Evolutionary conservation across 1,140 invertebrate genomes (phyloP).

Genomic region (Macrobrachium nipponense): DNA sequence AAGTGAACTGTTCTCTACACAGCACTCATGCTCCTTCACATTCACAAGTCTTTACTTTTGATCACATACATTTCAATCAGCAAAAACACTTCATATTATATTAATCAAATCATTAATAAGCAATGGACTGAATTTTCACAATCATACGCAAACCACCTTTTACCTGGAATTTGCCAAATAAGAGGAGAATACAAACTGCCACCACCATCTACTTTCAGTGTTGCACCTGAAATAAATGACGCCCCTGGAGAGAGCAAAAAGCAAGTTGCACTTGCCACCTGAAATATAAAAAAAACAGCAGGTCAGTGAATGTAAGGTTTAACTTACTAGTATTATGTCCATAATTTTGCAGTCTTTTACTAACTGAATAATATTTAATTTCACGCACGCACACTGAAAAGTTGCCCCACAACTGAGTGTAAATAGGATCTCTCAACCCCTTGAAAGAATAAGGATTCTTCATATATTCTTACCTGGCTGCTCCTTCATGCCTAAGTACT

Average conservation of each 20-base stretch:
- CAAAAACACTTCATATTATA: background rate
- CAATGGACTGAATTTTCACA: background rate
- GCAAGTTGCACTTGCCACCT: constrained; percentile 70
- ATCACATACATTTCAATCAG: no score
- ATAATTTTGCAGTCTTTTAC: background rate
- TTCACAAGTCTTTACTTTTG: no score
- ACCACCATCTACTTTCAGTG: constrained; percentile 70
- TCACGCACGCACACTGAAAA: no score
- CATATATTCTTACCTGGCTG: no score
- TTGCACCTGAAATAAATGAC: constrained; percentile 70
- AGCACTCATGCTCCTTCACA: no score
- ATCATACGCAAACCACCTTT: background rate
- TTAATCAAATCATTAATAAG: background rate
- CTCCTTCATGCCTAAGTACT: no score
- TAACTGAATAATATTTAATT: background rate
- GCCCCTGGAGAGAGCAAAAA: constrained; percentile 72
- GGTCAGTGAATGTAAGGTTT: background rate
- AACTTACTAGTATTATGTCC: background rate
- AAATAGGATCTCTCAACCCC: no score
- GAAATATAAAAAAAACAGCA: background rate
- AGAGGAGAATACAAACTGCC: constrained; percentile 57
- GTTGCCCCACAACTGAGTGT: no score
- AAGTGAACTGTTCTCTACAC: no score
- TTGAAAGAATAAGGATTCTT: no score
- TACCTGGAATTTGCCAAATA: constrained; percentile 54